Evolutionary conservation across 1,140 invertebrate species (phyloP).

Genomic region (Pogonus chalceus): DNA sequence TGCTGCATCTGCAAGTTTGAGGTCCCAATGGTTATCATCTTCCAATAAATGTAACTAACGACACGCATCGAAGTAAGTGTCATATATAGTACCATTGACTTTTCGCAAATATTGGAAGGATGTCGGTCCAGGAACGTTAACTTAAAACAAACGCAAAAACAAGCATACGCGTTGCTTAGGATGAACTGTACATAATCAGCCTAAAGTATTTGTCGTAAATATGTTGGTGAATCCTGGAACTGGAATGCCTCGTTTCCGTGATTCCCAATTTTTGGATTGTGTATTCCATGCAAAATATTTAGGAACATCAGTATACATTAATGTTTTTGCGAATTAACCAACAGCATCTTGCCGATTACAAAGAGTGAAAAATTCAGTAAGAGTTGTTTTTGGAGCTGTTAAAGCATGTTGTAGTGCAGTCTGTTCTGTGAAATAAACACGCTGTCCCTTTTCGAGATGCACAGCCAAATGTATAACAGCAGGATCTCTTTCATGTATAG

Average conservation of each 20-base stretch:
- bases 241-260: conserved; percentile 28
- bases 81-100: conserved; percentile 30
- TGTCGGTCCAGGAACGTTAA: conserved; percentile 32
- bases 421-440: conserved; percentile 7
- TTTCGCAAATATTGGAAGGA: conserved; percentile 33
- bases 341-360: conserved; percentile 28
- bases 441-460: not conserved
- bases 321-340: conserved; percentile 29
- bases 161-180: conserved; percentile 32
- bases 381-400: conserved; percentile 16
- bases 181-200: conserved; percentile 34
- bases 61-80: conserved; percentile 34
- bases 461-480: not conserved
- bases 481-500: not conserved
- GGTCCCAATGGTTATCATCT: not conserved
- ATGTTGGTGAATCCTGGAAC: conserved; percentile 24
- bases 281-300: conserved; percentile 35
- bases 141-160: conserved; percentile 32
- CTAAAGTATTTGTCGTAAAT: conserved; percentile 24
- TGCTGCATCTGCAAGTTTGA: not conserved
- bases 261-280: conserved; percentile 28
- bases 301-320: conserved; percentile 36
- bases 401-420: conserved; percentile 16
- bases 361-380: conserved; percentile 34
- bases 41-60: conserved; percentile 19